Base-by-base conservation (phyloP, 1,140 invertebrate species). In the Pentalonia nigronervosa region DNA sequence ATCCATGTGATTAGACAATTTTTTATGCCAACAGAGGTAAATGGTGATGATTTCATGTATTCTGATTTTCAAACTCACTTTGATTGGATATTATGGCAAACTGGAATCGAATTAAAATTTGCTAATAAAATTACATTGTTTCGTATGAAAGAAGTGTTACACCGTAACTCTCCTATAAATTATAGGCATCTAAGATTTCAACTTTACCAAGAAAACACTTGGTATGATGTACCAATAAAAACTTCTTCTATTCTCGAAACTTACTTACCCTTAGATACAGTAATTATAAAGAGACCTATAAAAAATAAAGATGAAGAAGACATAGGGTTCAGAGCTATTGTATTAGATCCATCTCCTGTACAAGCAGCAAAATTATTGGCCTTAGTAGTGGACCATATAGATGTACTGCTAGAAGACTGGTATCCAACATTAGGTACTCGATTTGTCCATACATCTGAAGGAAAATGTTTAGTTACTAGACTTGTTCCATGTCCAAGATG, bases 381-480 rank as follows among this genome's bases (percentile, higher is more conserved):
- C 0, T 95, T 99, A 34, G 97, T 98, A n/a, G 98, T 99, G 1
- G 98, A 99, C 95, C 98, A 99, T 95, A 98, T 99, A 94, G 99
- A 99, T 95, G 97, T 99, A 90, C 95, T 99, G 45, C 95, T 99
- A 0, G 99, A 99, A 95, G 99, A 99, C 95, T 99, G 99, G 99
- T 99, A 99, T 96, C 99, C 99, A 1, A 98, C 98, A 0, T 95
- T 99, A 86, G 97, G 99, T 14, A 99, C 99, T 3, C 96, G 99
- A 84, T 99, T 99, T 95, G 98, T 99, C 2, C 99, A 99, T 95
- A 99, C 99, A 0, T 99, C 98, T 0, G 98, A 99, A 95, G 99
- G 99, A 2, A 97, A 98, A 94, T 98, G 99, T 95, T 95, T 99
- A 47, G 98, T 99, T 21, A 99, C 98, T 0, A 96, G 99, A n/a